Evolutionary conservation across 2,888 invertebrate genomes (phyloP).

Genomic region (Slavum lentiscoides): DNA sequence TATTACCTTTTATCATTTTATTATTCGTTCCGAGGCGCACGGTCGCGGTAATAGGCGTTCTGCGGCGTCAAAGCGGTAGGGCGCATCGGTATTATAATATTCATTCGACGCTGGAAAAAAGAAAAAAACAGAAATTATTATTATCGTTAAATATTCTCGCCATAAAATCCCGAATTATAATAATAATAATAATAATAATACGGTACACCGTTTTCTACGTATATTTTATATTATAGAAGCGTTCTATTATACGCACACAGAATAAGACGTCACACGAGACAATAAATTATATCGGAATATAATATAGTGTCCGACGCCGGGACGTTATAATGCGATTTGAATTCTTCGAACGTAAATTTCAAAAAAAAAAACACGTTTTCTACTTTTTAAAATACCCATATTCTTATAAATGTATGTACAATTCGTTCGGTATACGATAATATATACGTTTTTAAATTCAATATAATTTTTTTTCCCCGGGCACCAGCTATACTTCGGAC

Average conservation of each 20-base stretch:
- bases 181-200: constrained; percentile 19
- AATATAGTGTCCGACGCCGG: not conserved
- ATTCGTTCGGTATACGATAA: not conserved
- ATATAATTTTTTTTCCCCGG: not conserved
- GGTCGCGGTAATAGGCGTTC: too few species aligned
- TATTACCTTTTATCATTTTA: not conserved
- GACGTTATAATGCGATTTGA: not conserved
- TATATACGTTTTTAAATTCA: constrained; percentile 24
- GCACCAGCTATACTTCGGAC: too few species aligned
- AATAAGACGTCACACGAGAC: constrained; percentile 19
- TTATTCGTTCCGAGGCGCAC: not conserved
- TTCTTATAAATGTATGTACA: not conserved
- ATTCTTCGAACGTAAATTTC: constrained; percentile 10
- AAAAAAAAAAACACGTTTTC: constrained; percentile 8
- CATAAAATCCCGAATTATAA: constrained; percentile 21
- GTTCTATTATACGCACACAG: not conserved
- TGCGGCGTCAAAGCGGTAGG: not conserved
- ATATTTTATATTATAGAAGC: too few species aligned
- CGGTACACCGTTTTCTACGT: not conserved
- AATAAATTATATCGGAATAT: constrained; percentile 29
- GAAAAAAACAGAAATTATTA: not conserved
- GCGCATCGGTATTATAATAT: not conserved
- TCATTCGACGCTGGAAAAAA: not conserved
- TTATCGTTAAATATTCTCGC: constrained; percentile 28
- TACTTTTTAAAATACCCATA: not conserved